Evolutionary conservation across 2,888 invertebrate species (phyloP), one percentile per base, ranked within the genome.

Genomic region (Steinernema scapterisci): DNA sequence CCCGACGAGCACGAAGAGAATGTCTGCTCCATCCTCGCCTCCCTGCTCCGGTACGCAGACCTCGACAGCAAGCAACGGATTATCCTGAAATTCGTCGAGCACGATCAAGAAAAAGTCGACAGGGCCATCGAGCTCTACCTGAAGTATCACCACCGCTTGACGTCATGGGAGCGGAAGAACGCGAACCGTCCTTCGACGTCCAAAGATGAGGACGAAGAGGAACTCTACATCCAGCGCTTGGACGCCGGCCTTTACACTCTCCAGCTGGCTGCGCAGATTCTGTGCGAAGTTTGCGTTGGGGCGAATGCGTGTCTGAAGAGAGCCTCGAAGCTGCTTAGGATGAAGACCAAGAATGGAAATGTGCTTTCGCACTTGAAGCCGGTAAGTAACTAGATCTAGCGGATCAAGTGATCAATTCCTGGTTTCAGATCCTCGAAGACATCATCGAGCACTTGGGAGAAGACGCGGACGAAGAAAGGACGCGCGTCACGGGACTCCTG

Each of bases 91-190:
- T 99, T 99, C 88, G 93, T 93, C 0, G 99, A 99, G 89, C 96
- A 96, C 87, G 97, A 99, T 88, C 93, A 95, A 85, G 97, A 97
- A 88, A 99, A 99, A 87, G 95, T 99, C 0, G 99, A 99, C 89
- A 90, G 99, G 77, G 90, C 99, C 54, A 90, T 99, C 88, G 99
- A 99, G 88, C 90, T 99, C 78, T 97, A 99, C 89, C 94, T 97
- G 87, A 96, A 97, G 88, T 99, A 87, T 77, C 19, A 71, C 13
- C 16, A 6, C n/a, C 25, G 51, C 38, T 27, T 31, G 43, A 16
- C 45, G 7, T 52, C 51, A 43, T 45, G 27, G 13, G 21, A 44
- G 25, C 71, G 78, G 78, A 48, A 48, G 76, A 56, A 82, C 81
- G 71, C 75, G 74, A 43, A 71, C 73, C 74, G 75, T 76, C 63